phyloP scores from a whole-genome alignment of 1,140 invertebrate species.

The Aphis craccivora region DNA sequence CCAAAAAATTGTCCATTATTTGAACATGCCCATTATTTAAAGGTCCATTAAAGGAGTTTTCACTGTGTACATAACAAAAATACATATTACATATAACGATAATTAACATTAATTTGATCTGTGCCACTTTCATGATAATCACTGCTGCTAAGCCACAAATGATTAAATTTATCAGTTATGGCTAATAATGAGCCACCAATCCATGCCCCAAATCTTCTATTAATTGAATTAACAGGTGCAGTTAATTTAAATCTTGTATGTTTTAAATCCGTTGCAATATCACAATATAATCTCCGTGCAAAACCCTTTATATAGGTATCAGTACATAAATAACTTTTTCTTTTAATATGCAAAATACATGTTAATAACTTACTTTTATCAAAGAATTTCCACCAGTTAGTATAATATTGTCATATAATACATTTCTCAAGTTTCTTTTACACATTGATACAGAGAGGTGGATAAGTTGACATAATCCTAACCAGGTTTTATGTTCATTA shows the following conservation, averaged over 20 bases:
- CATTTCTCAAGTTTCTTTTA: constrained; percentile 86
- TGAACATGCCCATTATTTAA: no score
- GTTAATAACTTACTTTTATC: constrained; percentile 64
- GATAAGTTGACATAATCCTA: constrained; percentile 82
- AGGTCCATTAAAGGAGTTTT: no score
- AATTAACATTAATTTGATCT: constrained; percentile 82
- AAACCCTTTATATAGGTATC: constrained; percentile 72
- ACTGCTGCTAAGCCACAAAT: constrained; percentile 91
- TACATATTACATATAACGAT: constrained; percentile 62
- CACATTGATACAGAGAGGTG: constrained; percentile 89
- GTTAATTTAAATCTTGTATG: constrained; percentile 84
- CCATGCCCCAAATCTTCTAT: constrained; percentile 87
- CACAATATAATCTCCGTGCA: constrained; percentile 85
- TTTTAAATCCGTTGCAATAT: constrained; percentile 86
- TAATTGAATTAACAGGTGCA: constrained; percentile 74
- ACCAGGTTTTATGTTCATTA: constrained; percentile 71
- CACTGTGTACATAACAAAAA: no score
- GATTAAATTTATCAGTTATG: constrained; percentile 87
- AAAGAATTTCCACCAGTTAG: constrained; percentile 88
- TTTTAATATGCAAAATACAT: not conserved
- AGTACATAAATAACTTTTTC: not conserved
- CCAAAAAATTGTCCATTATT: no score
- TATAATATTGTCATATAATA: constrained; percentile 84
- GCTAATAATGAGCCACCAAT: constrained; percentile 90
- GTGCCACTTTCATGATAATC: constrained; percentile 90